These are phyloP conservation scores for Hiodon alosoides DNA, from an alignment of 2,113 vertebrate species.

Conservation along the genomic window DNA sequence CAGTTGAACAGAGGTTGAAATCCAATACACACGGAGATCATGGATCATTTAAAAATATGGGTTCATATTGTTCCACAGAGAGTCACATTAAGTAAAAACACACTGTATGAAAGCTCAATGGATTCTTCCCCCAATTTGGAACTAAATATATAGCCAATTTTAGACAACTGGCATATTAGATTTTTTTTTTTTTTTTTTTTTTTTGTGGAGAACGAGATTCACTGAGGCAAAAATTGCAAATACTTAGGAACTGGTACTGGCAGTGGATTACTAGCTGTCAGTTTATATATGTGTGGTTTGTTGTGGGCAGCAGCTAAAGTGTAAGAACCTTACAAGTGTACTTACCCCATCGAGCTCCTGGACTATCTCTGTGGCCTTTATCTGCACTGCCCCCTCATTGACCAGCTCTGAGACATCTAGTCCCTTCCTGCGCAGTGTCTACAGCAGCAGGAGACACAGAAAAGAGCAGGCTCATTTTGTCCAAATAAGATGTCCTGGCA, in stretches of 20 bases:
- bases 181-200: no score
- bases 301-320: background rate
- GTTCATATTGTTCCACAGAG: no score
- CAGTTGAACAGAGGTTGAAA: no score
- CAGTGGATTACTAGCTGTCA: background rate
- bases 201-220: background rate
- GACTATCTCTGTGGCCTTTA: constrained; percentile 59
- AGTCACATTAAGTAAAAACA: no score
- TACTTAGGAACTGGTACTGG: background rate
- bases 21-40: no score
- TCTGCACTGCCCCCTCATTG: constrained; percentile 64
- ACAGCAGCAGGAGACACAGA: constrained; percentile 15
- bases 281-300: background rate
- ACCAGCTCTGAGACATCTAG: constrained; percentile 73
- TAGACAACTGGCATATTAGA: no score
- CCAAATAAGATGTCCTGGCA: no score
- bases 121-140: no score
- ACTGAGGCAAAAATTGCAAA: background rate
- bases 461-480: background rate
- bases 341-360: constrained; percentile 58
- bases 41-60: no score
- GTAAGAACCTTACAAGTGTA: constrained; percentile 54
- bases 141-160: no score
- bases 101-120: no score
- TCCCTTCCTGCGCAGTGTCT: constrained; percentile 85